Percentiles rank a stretch among this genome's conserved stretches.
Conservation (phyloP, 2,797 vertebrate species). For the Merluccius polli region DNA sequence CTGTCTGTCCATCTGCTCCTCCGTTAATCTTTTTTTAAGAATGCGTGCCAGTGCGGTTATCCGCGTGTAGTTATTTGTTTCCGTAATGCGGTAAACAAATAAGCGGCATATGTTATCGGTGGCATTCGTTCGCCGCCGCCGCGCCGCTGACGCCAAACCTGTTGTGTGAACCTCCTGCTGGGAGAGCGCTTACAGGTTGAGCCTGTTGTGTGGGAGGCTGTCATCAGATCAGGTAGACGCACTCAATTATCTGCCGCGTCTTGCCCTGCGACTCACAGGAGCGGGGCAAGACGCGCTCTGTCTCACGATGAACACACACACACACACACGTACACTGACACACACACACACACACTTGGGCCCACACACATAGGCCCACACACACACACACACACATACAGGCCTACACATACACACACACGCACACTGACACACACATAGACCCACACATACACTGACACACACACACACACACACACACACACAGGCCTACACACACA, state of each 20-base stretch:
- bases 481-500: too few species aligned
- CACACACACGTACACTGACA: too few species aligned
- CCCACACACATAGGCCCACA: too few species aligned
- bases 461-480: too few species aligned
- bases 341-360: too few species aligned
- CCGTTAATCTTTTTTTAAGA: neutral
- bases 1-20: neutral
- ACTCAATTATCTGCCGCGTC: constrained; percentile 36
- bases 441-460: too few species aligned
- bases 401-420: too few species aligned
- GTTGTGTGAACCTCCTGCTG: constrained; percentile 44
- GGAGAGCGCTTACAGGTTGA: constrained; percentile 28
- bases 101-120: constrained; percentile 8
- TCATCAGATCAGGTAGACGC: constrained; percentile 38
- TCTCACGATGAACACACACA: neutral
- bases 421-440: too few species aligned
- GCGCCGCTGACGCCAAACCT: constrained; percentile 52
- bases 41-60: neutral
- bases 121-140: constrained; percentile 24
- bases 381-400: too few species aligned
- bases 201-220: constrained; percentile 36
- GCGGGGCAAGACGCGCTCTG: neutral
- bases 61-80: neutral
- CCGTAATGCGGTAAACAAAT: neutral
- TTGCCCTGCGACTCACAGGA: constrained; percentile 40